Evolutionary conservation across 2,797 vertebrate genomes (phyloP), one percentile per base, ranked within the genome.

Genomic region (Chiroxiphia lanceolata): DNA sequence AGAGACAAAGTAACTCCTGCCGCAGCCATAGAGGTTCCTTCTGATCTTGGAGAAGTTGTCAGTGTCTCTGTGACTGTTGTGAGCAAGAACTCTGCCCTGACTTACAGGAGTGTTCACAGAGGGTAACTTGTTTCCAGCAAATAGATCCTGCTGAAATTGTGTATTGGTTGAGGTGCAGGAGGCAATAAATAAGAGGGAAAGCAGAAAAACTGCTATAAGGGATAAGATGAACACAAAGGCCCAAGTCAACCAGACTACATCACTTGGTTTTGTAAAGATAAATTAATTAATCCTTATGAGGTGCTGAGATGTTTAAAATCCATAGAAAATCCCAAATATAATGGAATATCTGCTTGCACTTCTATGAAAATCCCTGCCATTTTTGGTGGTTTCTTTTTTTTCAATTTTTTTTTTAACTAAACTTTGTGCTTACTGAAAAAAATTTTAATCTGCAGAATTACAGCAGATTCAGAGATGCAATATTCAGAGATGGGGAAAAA

Each of bases 281-380:
- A 81, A 87, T 45, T 75, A 65, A 87, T 91, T 74, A 86, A 87
- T 81, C 50, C 34, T 87, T 89, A 54, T 54, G 67, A 96, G 33
- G 33, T 92, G 59, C 78, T 94, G 72, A 87, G 83, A 77, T 77
- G 77, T 22, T 27, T 77, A 89, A 93, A 93, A 92, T 54, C 47
- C 53, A 40, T 25, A 86, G 72, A 94, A 93, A 95, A 87, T 21
- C 44, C 31, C 40, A 56, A 74, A 65, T 70, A 90, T 42, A 86
- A 69, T 67, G 89, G 40, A 91, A 63, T 92, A 92, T 93, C 63
- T 50, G 21, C 72, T 93, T 84, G 40, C 36, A 64, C 13, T 34
- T 47, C 31, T 79, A 4, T 60, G 94, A 85, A 89, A 96, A 95
- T 85, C 54, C 47, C 54, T 75, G 45, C 47, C 26, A n/a, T 25